A percentile compares a stretch with the other conserved stretches of the same genome.
Evolutionary conservation across 2,113 vertebrate genomes (phyloP).

Genomic region (Camelus dromedarius): DNA sequence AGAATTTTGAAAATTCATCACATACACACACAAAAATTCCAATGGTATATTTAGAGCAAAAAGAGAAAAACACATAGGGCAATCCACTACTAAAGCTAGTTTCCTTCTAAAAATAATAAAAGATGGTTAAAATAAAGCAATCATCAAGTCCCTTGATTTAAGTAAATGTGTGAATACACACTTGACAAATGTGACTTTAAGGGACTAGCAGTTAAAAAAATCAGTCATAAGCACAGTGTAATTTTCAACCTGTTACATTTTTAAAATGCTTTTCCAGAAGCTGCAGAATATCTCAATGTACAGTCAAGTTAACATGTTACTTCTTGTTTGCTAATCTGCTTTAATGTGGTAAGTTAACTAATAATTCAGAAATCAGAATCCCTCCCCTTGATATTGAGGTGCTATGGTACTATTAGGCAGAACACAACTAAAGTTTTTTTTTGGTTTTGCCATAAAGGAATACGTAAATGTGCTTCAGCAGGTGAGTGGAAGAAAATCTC

Average conservation of each 20-base stretch:
- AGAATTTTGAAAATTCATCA: constrained; percentile 89
- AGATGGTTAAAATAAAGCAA: constrained; percentile 87
- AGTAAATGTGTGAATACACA: constrained; percentile 87
- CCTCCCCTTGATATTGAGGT: constrained; percentile 84
- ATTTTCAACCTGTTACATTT: constrained; percentile 84
- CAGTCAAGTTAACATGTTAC: constrained; percentile 83
- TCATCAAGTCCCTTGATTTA: constrained; percentile 87
- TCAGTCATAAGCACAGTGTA: constrained; percentile 85
- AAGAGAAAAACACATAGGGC: constrained; percentile 85
- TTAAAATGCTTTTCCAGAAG: constrained; percentile 82
- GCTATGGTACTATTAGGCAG: constrained; percentile 83
- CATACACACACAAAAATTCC: constrained; percentile 88
- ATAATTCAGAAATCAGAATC: constrained; percentile 82
- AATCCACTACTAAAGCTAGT: constrained; percentile 86
- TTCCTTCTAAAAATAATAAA: constrained; percentile 87
- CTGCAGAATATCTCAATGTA: constrained; percentile 84
- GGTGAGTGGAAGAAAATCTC: constrained; percentile 83
- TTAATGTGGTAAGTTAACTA: constrained; percentile 83
- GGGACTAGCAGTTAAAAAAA: constrained; percentile 87
- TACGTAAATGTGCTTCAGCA: constrained; percentile 86
- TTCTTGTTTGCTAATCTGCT: constrained; percentile 84
- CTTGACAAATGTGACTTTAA: constrained; percentile 83
- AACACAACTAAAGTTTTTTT: constrained; percentile 82
- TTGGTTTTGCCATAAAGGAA: constrained; percentile 87
- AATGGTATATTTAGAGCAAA: constrained; percentile 88